Evolutionary conservation across 2,113 vertebrate genomes (phyloP), one percentile per base, ranked within the genome.

Genomic region (Dryoscopus gambensis): DNA sequence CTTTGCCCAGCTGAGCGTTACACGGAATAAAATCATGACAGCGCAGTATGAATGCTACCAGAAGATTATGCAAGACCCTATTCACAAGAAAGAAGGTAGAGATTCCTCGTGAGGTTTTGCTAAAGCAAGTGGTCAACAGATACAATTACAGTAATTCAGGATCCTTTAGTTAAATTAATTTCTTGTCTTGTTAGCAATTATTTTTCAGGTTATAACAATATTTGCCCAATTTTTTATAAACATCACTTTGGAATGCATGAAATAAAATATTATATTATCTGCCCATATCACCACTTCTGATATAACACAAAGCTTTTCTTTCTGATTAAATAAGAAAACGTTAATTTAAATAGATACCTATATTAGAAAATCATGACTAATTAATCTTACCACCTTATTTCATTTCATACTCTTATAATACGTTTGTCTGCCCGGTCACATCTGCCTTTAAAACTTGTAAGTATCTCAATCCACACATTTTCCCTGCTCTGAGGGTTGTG

Each of bases 41-140:
- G 99, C 99, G 7, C 99, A 99, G 85, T 99, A 99, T 80, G 99
- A 99, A 95, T 99, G 99, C 93, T 99, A 99, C 95, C 99, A 99
- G 94, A 99, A 99, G 97, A 99, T 99, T 57, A 99, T 99, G 98
- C 98, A 98, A 80, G 98, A 99, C 64, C 97, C 97, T 15, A 22
- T 97, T 90, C 96, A 96, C 23, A 97, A 95, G 80, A 94, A 89
- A 84, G 97, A 98, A 97, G 98, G 98, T 98, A 97, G 62, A 97
- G 68, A 4, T 63, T 94, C 73, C 31, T 94, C n/a, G 5, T 6
- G 21, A 40, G 25, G 5, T 57, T 90, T 87, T 85, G 17, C 33
- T 47, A 35, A 70, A 37, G 39, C 21, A 78, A 52, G 27, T 47
- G 22, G 18, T 63, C 23, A 53, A 28, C 21, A 55, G 39, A 39